Base-by-base conservation (phyloP, 2,113 vertebrate genomes). In the Anguilla japonica region DNA sequence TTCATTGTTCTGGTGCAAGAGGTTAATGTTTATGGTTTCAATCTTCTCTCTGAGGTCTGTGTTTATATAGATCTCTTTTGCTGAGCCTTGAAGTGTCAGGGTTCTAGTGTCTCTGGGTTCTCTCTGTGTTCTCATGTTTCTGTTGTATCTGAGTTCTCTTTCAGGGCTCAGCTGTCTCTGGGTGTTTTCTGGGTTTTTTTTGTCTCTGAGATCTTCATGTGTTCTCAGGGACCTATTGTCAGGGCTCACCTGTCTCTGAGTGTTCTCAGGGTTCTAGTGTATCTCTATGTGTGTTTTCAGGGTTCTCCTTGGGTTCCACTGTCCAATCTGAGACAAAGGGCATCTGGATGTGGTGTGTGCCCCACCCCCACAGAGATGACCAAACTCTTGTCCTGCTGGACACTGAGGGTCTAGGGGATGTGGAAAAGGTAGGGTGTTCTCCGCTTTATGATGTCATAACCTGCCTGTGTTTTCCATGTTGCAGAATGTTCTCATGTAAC, bases 291-390 rank as follows among this genome's bases (percentile, higher is more conserved):
- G 13, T 83, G 71, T 78, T 85, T 34, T 82, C 84, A 95, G 94
- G 95, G 1, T 96, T 96, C 88, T 89, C 89, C 7, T n/a, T 95
- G 85, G 94, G 94, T 0, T 89, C 91, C 89, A 94, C 94, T 0
- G 88, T 95, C 40, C 92, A 94, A 82, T 91, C 94, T 13, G 90
- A 95, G 79, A 96, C 94, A 29, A 91, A 91, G 71, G 90, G 90
- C 15, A 89, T 91, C 84, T 91, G 90, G 89, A 89, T 91, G 89
- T 95, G 92, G 93, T 94, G 92, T 88, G 86, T 95, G 34, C 90
- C 91, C 82, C 94, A 96, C 8, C 94, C 94, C 0, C 0, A 15
- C 7, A 92, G 88, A 50, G 0, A 81, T 57, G 20, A 87, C 0
- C 85, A 82, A 0, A 89, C 81, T 3, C 50, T 96, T n/a, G 90